A percentile compares a stretch with the other conserved stretches of the same genome.
phyloP scores from a whole-genome alignment of 2,797 vertebrate species.

The Hipposideros larvatus region DNA sequence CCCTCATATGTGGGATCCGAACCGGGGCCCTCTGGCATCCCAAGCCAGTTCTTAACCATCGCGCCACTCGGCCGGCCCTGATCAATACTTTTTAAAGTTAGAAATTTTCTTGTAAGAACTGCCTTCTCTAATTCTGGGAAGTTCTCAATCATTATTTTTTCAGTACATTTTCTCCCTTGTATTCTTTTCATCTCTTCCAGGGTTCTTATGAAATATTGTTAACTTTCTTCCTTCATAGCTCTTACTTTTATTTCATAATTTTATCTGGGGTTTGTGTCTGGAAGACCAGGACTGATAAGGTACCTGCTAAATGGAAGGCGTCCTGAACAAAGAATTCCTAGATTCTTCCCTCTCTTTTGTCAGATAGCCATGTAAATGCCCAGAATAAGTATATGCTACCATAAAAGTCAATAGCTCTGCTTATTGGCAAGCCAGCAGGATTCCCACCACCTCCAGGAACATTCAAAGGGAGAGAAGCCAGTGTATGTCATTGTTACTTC shows the following conservation, averaged over 20 bases:
- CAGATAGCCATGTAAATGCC: background rate
- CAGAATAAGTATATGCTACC: background rate
- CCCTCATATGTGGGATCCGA: too few relatives aligned
- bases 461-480: background rate
- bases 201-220: background rate
- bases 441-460: background rate
- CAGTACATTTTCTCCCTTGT: background rate
- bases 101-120: background rate
- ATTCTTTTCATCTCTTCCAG: background rate
- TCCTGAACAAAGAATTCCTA: background rate
- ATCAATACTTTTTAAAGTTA: conserved; percentile 30
- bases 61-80: background rate
- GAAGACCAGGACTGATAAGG: background rate
- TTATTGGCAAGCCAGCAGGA: background rate
- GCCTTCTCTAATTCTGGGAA: background rate
- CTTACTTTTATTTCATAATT: background rate
- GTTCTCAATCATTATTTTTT: background rate
- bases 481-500: background rate
- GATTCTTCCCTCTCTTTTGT: background rate
- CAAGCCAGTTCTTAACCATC: too few relatives aligned
- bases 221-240: background rate
- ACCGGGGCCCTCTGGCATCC: too few relatives aligned
- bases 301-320: background rate
- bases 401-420: background rate
- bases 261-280: background rate